Percentiles rank a stretch among this genome's conserved stretches.
These are phyloP conservation scores for Xerus inauris DNA, from an alignment of 2,113 vertebrate genomes.

Conservation along the genomic window DNA sequence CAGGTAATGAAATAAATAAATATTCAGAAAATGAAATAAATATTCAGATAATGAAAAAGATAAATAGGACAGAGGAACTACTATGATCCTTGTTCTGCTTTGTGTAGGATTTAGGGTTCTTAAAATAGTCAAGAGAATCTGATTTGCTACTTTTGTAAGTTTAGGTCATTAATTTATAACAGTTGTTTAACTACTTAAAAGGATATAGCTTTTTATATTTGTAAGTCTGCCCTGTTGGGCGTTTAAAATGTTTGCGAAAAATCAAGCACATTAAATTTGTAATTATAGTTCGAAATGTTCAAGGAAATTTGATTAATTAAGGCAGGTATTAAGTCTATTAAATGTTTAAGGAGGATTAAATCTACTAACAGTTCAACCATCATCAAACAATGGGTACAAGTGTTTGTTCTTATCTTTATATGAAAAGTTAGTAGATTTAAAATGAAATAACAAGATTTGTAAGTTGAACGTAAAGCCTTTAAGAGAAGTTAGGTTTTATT, in stretches of 20 bases:
- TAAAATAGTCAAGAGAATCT: slow-evolving; percentile 45
- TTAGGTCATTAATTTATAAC: slow-evolving; percentile 49
- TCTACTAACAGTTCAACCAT: slow-evolving; percentile 44
- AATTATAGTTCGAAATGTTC: slow-evolving; percentile 58
- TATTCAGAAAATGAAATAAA: neutral
- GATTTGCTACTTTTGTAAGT: slow-evolving; percentile 21
- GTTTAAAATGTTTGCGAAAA: slow-evolving; percentile 62
- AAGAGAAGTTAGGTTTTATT: slow-evolving; percentile 27
- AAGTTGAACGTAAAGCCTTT: slow-evolving; percentile 24
- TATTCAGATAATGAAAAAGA: neutral
- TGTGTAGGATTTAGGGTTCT: slow-evolving; percentile 40
- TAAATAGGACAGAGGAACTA: neutral
- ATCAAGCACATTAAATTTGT: slow-evolving; percentile 54
- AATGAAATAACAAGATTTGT: neutral
- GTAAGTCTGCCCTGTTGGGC: slow-evolving; percentile 39
- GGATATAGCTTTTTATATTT: slow-evolving; percentile 44
- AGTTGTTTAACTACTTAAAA: slow-evolving; percentile 40
- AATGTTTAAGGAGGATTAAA: slow-evolving; percentile 40
- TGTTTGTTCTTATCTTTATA: slow-evolving; percentile 47
- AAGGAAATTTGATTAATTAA: slow-evolving; percentile 69
- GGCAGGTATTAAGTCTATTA: slow-evolving; percentile 22
- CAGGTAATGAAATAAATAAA: neutral
- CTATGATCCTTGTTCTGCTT: neutral
- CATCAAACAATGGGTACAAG: slow-evolving; percentile 43
- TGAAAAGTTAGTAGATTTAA: slow-evolving; percentile 43